Percentiles rank a stretch among this genome's conserved stretches.
These are phyloP conservation scores for Campoplex nolae DNA, from an alignment of 2,888 invertebrate genomes.

Conservation along the genomic window DNA sequence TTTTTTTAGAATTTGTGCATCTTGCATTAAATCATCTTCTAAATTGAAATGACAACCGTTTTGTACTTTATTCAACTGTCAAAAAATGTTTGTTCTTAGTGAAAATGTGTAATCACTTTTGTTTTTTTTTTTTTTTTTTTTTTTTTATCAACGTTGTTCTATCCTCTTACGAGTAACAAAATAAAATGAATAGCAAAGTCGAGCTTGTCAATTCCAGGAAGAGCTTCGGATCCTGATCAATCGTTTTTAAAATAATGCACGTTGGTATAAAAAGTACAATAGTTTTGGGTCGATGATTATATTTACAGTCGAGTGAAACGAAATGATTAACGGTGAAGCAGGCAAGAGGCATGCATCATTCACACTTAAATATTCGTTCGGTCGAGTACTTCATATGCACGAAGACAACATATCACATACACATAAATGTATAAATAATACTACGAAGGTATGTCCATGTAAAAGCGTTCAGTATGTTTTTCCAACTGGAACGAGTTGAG, in stretches of 20 bases:
- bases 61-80: too few relatives aligned
- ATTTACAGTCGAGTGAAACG: slow-evolving; percentile 60
- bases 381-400: slow-evolving; percentile 27
- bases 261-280: not conserved
- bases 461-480: slow-evolving; percentile 54
- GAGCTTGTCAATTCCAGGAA: not conserved
- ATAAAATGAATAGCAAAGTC: not conserved
- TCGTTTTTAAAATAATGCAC: not conserved
- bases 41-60: too few relatives aligned
- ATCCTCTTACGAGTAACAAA: not conserved
- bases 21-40: too few relatives aligned
- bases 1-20: too few relatives aligned
- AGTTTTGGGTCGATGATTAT: slow-evolving; percentile 52
- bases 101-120: too few relatives aligned
- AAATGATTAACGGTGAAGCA: slow-evolving; percentile 58
- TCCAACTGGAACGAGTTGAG: slow-evolving; percentile 64
- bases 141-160: not conserved
- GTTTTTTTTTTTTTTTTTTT: too few relatives aligned
- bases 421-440: slow-evolving; percentile 3
- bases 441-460: not conserved
- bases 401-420: not conserved
- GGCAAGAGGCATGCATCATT: slow-evolving; percentile 52
- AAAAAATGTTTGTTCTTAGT: too few relatives aligned
- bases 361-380: slow-evolving; percentile 34
- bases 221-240: not conserved